Percentiles rank a stretch among this genome's conserved stretches.
phyloP scores from a whole-genome alignment of 2,888 invertebrate species.

The Pollenia griseotomentosa region DNA sequence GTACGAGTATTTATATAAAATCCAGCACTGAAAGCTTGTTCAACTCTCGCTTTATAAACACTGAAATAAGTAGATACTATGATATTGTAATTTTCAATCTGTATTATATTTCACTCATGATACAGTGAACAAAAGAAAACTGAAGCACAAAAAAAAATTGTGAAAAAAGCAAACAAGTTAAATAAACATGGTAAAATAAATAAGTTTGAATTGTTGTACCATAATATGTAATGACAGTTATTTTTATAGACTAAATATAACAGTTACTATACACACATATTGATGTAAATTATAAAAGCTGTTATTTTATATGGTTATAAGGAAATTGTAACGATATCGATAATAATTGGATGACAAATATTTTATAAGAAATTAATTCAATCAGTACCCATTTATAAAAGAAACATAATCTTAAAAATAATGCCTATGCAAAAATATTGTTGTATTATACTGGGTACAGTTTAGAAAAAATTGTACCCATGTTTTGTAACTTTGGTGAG shows the following conservation, averaged over 20 bases:
- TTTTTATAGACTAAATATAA: conserved; percentile 37
- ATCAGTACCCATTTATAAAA: background rate
- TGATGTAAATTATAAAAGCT: background rate
- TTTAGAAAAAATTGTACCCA: too few species aligned
- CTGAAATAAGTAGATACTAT: background rate
- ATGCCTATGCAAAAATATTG: background rate
- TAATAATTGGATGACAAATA: conserved; percentile 35
- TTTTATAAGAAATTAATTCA: conserved; percentile 57
- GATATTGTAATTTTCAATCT: conserved; percentile 64
- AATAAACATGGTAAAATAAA: background rate
- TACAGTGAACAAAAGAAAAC: conserved; percentile 46
- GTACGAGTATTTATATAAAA: background rate
- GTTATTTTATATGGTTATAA: background rate
- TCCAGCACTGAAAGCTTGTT: background rate
- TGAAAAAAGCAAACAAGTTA: background rate
- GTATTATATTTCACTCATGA: conserved; percentile 60
- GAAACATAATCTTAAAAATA: background rate
- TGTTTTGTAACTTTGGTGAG: too few species aligned
- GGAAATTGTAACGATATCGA: conserved; percentile 32
- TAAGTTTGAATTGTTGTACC: conserved; percentile 21
- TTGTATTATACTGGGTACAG: too few species aligned
- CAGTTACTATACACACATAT: conserved; percentile 21
- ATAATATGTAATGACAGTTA: conserved; percentile 49
- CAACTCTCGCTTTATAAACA: background rate
- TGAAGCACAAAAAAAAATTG: background rate